Evolutionary conservation across 2,797 vertebrate genomes (phyloP), one percentile per base, ranked within the genome.

Genomic region (Leptatherina wallacei): DNA sequence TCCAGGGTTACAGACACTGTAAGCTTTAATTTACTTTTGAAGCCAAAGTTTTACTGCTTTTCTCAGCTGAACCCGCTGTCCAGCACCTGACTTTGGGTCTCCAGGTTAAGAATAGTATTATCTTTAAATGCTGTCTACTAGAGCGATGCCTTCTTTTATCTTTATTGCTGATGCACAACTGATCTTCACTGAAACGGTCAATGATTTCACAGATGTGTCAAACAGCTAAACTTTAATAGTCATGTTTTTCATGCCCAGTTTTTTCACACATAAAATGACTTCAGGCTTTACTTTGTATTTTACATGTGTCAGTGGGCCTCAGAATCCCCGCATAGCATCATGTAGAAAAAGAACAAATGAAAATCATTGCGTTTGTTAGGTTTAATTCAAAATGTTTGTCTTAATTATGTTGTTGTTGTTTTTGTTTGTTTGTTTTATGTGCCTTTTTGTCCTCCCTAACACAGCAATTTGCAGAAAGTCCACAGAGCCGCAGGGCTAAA

Each of bases 401-500:
- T 38, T 61, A 29, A 65, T 65, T 71, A 49, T 61, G 20, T 75
- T 61, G 69, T 29, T n/a, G 14, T 35, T 10, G 10, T 4, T 8
- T 61, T 65, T 58, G 42, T 57, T 49, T 47, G 3, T 6, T 62
- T 67, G 62, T 36, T 59, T 20, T 36, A 51, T 29, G 40, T 65
- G 66, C 47, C 36, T 63, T 33, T 24, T 65, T 69, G 73, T 61
- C 3, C 14, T 44, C 59, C 18, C 64, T 42, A 27, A 78, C 54
- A 10, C 58, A 69, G 75, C 64, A 20, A 61, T 82, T 38, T 63
- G 76, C 72, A 65, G 52, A 65, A 2, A 38, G 29, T 63, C 38
- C 71, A 66, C 64, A 65, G 56, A 81, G 77, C 85, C 7, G 36
- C 54, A 3, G 75, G 83, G 80, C 42, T 57, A 69, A 75, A 60